Conservation (phyloP, 2,888 invertebrate species). For the Chymomyza fuscimana region DNA sequence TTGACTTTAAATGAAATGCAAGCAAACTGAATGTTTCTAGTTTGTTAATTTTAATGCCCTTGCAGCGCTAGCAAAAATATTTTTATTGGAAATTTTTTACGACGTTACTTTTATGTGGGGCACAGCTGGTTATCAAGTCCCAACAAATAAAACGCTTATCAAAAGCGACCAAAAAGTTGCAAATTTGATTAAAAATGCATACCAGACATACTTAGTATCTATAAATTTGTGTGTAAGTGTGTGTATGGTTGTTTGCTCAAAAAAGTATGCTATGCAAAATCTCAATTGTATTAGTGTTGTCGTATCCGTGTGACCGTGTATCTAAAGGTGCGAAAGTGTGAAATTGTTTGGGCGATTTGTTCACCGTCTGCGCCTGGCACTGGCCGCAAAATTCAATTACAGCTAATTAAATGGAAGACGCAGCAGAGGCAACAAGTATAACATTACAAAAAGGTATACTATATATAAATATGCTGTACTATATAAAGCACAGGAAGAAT, state of each 20-base stretch:
- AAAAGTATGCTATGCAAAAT: not conserved
- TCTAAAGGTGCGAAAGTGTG: slow-evolving; percentile 12
- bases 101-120: not conserved
- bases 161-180: not conserved
- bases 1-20: not conserved
- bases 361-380: not conserved
- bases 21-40: not conserved
- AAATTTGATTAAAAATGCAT: not conserved
- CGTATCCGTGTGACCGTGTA: not conserved
- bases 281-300: not conserved
- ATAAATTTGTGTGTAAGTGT: not conserved
- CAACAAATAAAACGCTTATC: not conserved
- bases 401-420: not conserved
- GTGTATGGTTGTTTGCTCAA: no score
- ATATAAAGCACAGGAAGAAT: not conserved
- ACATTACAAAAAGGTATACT: not conserved
- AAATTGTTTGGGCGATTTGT: not conserved
- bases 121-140: not conserved
- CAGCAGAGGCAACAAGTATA: not conserved
- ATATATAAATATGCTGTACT: not conserved
- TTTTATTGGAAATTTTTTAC: not conserved
- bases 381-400: not conserved
- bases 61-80: not conserved
- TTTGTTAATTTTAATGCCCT: not conserved
- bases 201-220: not conserved